Base-by-base conservation (phyloP, 2,797 vertebrate species). In the Oophaga sylvatica region DNA sequence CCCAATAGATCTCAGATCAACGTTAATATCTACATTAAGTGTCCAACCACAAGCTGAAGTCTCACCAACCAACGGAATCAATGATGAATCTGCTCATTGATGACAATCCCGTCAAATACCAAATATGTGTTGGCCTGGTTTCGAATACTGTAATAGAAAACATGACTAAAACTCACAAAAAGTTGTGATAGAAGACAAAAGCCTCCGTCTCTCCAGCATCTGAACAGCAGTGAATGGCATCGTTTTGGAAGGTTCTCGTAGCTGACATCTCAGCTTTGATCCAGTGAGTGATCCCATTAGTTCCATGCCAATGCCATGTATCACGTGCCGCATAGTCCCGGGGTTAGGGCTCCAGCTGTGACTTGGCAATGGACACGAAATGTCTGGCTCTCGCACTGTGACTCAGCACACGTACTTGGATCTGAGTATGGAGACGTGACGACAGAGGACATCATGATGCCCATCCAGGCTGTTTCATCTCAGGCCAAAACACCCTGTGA, bases 391-490 rank as follows among this genome's bases (percentile, higher is more conserved):
- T 53, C 48, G 48, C 57, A 22, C 26, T 79, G 26, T 19, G 76
- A 56, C 56, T 79, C 56, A 31, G 76, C 16, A 31, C n/a, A 31
- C 56, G 26, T 29, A 31, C 56, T 31, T 59, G 68, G 35, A 20
- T 6, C 3, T 29, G 29, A 80, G 68, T 57, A 11, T 26, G 60
- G 16, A 62, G 20, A 20, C 53, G 60, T 80, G 77, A 53, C 48
- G 73, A 57, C 48, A 78, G 22, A 22, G 1, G 22, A 59, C 48
- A 78, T 57, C 17, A 79, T 5, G 29, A 79, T 31, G 57, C 7
- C 57, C 29, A 59, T 31, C 57, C 31, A 79, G 56, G n/a, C 73
- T 75, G 76, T 79, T 19, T 60, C 16, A 59, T 79, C 77, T 19
- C 15, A 19, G 77, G 53, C 76, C 53, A 57, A 57, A 57, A 78